These are phyloP conservation scores for Eupithecia centaureata DNA, from an alignment of 2,888 invertebrate species.

Conservation along the genomic window DNA sequence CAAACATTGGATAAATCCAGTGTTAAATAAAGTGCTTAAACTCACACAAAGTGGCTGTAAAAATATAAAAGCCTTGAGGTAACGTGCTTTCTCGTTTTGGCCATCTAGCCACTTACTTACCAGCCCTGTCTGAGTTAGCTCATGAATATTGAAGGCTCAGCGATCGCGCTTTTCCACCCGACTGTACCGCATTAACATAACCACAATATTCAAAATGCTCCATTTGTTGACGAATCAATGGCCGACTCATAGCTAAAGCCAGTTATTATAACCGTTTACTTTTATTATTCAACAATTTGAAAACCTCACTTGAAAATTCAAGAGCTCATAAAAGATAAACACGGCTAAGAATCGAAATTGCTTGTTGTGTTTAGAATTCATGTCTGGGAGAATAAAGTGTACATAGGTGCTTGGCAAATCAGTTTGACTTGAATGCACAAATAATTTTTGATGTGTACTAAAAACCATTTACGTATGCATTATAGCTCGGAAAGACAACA, in stretches of 20 bases:
- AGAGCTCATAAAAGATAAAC: slow-evolving; percentile 25
- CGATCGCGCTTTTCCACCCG: slow-evolving; percentile 56
- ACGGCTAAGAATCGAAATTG: slow-evolving; percentile 20
- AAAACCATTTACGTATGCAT: too few relatives aligned
- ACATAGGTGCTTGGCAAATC: slow-evolving; percentile 7
- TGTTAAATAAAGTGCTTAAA: not conserved
- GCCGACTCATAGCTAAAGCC: slow-evolving; percentile 33
- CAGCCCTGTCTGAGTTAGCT: slow-evolving; percentile 63
- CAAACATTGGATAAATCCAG: not conserved
- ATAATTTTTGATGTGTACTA: not conserved
- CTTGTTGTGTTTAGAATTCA: slow-evolving; percentile 17
- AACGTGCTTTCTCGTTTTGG: slow-evolving; percentile 40
- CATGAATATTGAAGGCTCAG: slow-evolving; percentile 76
- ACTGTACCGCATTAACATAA: slow-evolving; percentile 60
- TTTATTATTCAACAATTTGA: slow-evolving; percentile 29
- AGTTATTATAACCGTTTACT: slow-evolving; percentile 35
- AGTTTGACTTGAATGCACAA: not conserved
- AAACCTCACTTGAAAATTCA: slow-evolving; percentile 26
- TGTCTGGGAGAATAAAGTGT: not conserved
- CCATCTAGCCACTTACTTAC: slow-evolving; percentile 50
- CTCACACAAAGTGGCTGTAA: slow-evolving; percentile 33
- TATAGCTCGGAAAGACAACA: too few relatives aligned
- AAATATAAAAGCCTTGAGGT: slow-evolving; percentile 39
- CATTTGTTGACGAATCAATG: slow-evolving; percentile 53
- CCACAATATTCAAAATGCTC: slow-evolving; percentile 62